Evolutionary conservation across 1,140 invertebrate genomes (phyloP).

Genomic region (Dryas iulia): DNA sequence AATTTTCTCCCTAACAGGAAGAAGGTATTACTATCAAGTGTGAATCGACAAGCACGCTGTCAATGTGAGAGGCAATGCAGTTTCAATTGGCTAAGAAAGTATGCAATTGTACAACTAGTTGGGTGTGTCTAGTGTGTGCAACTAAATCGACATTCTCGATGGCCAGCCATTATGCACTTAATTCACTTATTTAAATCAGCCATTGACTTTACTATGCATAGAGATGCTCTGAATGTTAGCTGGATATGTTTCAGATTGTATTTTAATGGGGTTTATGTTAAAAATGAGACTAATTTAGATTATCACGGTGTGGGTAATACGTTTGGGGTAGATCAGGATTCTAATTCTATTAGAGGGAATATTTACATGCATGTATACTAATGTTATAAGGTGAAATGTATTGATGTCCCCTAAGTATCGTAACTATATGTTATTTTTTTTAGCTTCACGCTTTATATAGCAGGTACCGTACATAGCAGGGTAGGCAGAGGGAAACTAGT

Average conservation of each 20-base stretch:
- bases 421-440: no score
- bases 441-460: no score
- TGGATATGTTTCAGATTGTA: not conserved
- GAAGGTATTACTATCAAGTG: not conserved
- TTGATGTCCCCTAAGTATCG: no score
- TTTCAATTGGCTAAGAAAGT: conserved; percentile 17
- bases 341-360: no score
- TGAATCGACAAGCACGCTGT: conserved; percentile 7
- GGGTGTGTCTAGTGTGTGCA: conserved; percentile 12
- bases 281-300: no score
- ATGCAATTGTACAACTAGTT: conserved; percentile 8
- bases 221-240: not conserved
- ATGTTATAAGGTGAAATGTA: no score
- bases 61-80: conserved; percentile 10
- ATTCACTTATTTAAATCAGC: not conserved
- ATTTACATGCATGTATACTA: no score
- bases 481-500: no score
- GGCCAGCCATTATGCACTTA: not conserved
- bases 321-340: no score
- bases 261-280: no score
- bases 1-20: not conserved
- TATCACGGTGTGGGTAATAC: no score
- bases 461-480: no score
- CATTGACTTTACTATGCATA: not conserved
- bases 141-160: conserved; percentile 9